Base-by-base conservation (phyloP, 2,113 vertebrate genomes). In the Tympanuchus pallidicinctus region DNA sequence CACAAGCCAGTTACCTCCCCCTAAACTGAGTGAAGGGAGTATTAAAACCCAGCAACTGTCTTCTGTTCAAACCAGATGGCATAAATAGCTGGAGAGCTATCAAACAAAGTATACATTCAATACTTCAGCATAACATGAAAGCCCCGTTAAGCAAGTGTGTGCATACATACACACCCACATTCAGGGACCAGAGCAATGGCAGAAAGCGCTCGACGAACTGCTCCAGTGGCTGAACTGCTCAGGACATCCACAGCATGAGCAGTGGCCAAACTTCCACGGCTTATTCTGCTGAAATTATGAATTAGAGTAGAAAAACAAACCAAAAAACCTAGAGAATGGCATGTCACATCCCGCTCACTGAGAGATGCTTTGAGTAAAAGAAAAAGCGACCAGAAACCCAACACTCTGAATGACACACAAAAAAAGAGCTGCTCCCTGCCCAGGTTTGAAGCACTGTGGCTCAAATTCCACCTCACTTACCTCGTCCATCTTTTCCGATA, bases 401-500 rank as follows among this genome's bases (percentile, higher is more conserved):
- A 52, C 0, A 0, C 30, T 86, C 77, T 36, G 16, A 76, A 69
- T 0, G 0, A 18, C 82, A 73, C 59, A 24, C 17, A 30, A 21
- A 32, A 15, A 21, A 48, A 73, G 38, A 21, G 24, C 5, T 3
- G 40, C 9, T 45, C 56, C 85, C 79, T 63, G 45, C 27, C 38
- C 73, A 71, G 57, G 86, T 81, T 82, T 50, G 48, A 42, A 87
- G 66, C 66, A 72, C 32, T 12, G 0, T 3, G 75, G 57, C 25
- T 71, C 69, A 8, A 6, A 6, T 56, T 82, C 56, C 57, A 66
- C 25, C 27, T 79, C 65, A 78, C 98, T 98, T 98, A 99, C 99
- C 98, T 97, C 98, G 0, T 99, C 99, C 98, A 98, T 98, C 96
- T 98, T 98, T 85, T 99, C 99, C 3, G 97, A 98, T 0, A 97